These are phyloP conservation scores for Alsophila aescularia DNA, from an alignment of 2,888 invertebrate species.

Conservation along the genomic window DNA sequence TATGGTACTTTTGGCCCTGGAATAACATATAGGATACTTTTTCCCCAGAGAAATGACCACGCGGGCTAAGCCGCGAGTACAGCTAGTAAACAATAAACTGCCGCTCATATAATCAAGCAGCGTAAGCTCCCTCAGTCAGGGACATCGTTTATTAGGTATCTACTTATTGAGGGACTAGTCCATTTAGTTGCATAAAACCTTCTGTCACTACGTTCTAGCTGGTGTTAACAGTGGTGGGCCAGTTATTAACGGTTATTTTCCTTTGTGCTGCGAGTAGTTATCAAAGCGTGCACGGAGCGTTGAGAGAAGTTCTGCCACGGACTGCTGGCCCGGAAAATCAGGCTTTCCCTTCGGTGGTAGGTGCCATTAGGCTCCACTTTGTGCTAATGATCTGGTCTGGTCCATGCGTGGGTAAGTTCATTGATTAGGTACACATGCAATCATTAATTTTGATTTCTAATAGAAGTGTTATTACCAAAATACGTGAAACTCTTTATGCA, in stretches of 20 bases:
- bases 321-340: conserved; percentile 71
- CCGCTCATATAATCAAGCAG: too few species aligned
- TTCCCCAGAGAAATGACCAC: too few species aligned
- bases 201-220: not conserved
- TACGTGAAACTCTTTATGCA: too few species aligned
- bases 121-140: too few species aligned
- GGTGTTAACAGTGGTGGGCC: not conserved
- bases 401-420: conserved; percentile 20
- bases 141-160: too few species aligned
- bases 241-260: conserved; percentile 24
- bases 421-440: conserved; percentile 1
- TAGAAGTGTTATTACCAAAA: too few species aligned
- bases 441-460: not conserved
- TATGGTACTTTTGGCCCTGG: too few species aligned
- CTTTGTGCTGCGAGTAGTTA: conserved; percentile 46
- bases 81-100: too few species aligned
- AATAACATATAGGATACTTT: too few species aligned
- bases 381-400: conserved; percentile 36
- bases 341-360: conserved; percentile 71
- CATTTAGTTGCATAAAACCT: not conserved
- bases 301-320: conserved; percentile 67
- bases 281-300: conserved; percentile 67
- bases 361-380: conserved; percentile 34
- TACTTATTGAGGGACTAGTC: too few species aligned
- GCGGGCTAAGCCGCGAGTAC: too few species aligned